Evolutionary conservation across 2,797 vertebrate species (phyloP).

Genomic region (Macrochelys suwanniensis): DNA sequence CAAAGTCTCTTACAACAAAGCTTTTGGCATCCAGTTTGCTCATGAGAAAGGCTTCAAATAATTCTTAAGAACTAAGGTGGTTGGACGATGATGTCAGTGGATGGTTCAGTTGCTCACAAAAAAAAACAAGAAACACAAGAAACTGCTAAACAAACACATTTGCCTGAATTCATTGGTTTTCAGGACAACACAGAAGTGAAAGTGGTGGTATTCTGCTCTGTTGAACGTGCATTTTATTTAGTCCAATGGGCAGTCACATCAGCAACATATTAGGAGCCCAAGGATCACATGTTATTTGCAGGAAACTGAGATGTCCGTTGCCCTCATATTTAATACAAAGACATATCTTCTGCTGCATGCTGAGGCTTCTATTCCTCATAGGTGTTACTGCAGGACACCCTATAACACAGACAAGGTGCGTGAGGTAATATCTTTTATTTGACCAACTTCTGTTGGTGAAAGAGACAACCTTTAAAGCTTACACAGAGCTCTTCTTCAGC

Average conservation of each 20-base stretch:
- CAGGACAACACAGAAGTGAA: background rate
- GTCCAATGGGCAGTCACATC: background rate
- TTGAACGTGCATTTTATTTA: background rate
- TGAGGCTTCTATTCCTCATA: background rate
- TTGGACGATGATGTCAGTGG: background rate
- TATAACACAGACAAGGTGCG: background rate
- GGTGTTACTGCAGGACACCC: background rate
- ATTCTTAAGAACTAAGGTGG: background rate
- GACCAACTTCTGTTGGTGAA: background rate
- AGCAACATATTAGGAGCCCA: background rate
- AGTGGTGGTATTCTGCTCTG: background rate
- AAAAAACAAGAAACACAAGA: background rate
- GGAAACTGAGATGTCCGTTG: background rate
- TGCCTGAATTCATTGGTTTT: background rate
- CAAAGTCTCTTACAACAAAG: background rate
- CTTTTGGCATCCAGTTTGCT: slow-evolving; percentile 13
- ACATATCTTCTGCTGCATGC: background rate
- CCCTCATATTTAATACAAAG: background rate
- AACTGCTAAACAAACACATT: background rate
- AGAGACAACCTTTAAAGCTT: background rate
- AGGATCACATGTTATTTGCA: background rate
- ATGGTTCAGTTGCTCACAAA: background rate
- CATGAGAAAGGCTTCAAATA: background rate
- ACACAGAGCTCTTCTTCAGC: no score
- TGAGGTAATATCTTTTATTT: background rate